Evolutionary conservation across 2,888 invertebrate genomes (phyloP).

Genomic region (Drosophila paucipuncta): DNA sequence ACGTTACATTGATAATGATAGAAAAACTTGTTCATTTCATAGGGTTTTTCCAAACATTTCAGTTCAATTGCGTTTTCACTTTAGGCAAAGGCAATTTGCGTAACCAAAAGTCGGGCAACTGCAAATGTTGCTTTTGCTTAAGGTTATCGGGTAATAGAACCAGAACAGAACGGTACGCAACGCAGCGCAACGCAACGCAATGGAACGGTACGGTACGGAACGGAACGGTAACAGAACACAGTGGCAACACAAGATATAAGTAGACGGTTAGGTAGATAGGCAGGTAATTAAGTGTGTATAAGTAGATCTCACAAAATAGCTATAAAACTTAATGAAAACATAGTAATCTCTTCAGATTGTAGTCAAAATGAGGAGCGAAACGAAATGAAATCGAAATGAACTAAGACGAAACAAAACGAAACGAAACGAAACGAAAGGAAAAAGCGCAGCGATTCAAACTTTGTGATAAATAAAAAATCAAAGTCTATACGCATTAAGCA

Average conservation of each 20-base stretch:
- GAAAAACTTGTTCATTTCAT: slow-evolving; percentile 47
- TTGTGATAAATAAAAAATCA: slow-evolving; percentile 45
- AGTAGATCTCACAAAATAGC: slow-evolving; percentile 14
- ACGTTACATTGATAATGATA: slow-evolving; percentile 69
- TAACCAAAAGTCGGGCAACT: slow-evolving; percentile 7
- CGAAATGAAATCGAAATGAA: slow-evolving; percentile 29
- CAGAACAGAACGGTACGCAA: slow-evolving; percentile 34
- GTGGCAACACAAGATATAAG: slow-evolving; percentile 37
- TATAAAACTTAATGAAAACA: not conserved
- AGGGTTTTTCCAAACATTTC: slow-evolving; percentile 40
- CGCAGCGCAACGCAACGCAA: slow-evolving; percentile 18
- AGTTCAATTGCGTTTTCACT: slow-evolving; percentile 33
- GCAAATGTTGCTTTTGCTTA: slow-evolving; percentile 36
- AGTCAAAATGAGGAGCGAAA: slow-evolving; percentile 34
- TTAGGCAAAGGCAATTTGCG: slow-evolving; percentile 35
- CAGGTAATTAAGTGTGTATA: slow-evolving; percentile 28
- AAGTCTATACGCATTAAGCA: slow-evolving; percentile 13
- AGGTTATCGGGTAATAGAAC: slow-evolving; percentile 20
- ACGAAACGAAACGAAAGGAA: slow-evolving; percentile 32
- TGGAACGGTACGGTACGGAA: slow-evolving; percentile 9
- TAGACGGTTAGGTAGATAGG: slow-evolving; percentile 48
- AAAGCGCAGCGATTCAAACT: slow-evolving; percentile 62
- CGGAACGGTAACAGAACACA: slow-evolving; percentile 44
- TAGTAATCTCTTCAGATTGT: slow-evolving; percentile 15
- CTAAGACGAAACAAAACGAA: slow-evolving; percentile 10